These are phyloP conservation scores for Magallana ariakensis DNA, from an alignment of 1,140 invertebrate genomes.

Conservation along the genomic window DNA sequence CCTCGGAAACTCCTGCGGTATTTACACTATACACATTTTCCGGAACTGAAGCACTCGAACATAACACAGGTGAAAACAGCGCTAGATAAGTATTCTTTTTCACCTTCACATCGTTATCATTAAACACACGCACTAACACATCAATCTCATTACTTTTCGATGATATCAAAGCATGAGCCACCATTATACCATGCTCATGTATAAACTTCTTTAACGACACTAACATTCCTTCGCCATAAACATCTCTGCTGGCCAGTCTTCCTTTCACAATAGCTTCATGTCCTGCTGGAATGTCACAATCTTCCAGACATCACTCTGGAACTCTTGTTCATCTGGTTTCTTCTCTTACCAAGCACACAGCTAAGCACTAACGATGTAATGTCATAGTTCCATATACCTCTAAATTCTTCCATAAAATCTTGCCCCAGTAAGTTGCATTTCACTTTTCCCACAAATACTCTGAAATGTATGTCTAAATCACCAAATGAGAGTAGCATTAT, in stretches of 20 bases:
- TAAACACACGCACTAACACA: not conserved
- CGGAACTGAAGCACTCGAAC: not conserved
- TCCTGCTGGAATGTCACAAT: conserved; percentile 10
- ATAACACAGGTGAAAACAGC: not conserved
- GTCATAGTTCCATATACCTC: conserved; percentile 37
- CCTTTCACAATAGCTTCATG: conserved; percentile 31
- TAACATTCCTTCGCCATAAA: not conserved
- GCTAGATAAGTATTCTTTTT: conserved; percentile 17
- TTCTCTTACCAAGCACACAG: not conserved
- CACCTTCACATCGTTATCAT: conserved; percentile 17
- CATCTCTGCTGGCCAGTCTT: not conserved
- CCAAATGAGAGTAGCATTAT: not conserved
- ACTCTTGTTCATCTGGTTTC: not conserved
- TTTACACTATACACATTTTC: conserved; percentile 1
- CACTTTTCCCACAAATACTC: conserved; percentile 23
- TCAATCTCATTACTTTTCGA: not conserved
- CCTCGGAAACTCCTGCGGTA: not conserved
- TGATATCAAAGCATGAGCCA: not conserved
- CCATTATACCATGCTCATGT: not conserved
- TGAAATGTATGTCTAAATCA: conserved; percentile 34
- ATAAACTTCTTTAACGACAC: conserved; percentile 25
- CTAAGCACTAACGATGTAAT: not conserved
- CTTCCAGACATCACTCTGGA: conserved; percentile 31
- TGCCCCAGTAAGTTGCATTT: conserved; percentile 32
- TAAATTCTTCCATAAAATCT: conserved; percentile 41